These are phyloP conservation scores for Falco columbarius DNA, from an alignment of 2,797 vertebrate genomes.

Conservation along the genomic window DNA sequence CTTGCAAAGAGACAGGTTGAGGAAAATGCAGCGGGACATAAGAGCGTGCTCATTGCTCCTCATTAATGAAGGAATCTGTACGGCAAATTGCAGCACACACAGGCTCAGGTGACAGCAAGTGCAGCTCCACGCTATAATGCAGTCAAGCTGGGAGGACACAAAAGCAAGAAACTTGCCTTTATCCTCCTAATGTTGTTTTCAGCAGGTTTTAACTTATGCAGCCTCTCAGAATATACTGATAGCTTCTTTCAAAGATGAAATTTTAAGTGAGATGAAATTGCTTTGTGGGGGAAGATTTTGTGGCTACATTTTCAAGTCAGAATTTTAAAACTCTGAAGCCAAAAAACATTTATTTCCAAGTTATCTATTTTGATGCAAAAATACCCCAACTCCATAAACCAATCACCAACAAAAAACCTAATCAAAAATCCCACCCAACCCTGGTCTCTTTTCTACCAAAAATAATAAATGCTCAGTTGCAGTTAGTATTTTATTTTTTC, in stretches of 20 bases:
- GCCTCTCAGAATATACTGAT: neutral
- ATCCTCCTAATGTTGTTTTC: conserved; percentile 31
- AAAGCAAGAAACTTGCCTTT: conserved; percentile 4
- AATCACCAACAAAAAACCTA: neutral
- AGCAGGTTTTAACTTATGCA: neutral
- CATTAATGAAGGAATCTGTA: conserved; percentile 16
- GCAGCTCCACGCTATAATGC: neutral
- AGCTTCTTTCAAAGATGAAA: neutral
- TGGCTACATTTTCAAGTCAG: neutral
- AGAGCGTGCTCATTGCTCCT: conserved; percentile 6
- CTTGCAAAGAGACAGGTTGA: neutral
- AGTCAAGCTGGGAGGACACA: conserved; percentile 18
- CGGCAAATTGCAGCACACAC: neutral
- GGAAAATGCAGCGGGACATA: neutral
- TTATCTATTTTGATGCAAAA: neutral
- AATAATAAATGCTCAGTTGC: neutral
- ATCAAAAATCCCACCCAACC: neutral
- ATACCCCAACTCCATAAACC: neutral
- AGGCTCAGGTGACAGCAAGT: neutral
- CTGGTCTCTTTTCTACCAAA: neutral
- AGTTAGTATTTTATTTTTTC: neutral
- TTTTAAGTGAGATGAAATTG: conserved; percentile 21
- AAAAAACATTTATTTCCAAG: neutral
- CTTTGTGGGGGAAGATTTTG: neutral
- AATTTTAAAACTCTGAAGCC: neutral